Base-by-base conservation (phyloP, 1,140 invertebrate genomes). In the Drosophila dunni region DNA sequence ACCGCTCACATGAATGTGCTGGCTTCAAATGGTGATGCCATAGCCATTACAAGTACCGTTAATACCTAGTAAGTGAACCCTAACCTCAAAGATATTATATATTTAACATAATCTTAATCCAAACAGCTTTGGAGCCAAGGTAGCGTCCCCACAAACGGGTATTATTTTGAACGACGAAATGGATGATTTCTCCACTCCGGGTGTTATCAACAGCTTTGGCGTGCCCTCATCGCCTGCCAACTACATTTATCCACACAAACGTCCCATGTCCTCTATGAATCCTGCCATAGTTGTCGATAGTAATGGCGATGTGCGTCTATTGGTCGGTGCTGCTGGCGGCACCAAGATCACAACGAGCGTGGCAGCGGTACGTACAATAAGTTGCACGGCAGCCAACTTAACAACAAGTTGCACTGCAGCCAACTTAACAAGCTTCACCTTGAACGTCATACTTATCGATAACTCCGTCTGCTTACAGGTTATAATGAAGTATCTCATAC, bases 161-260 rank as follows among this genome's bases (percentile, higher is more conserved):
- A 98, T 99, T 48, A 93, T 99, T 11, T 94, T 98, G 83, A 99
- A 99, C 93, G 96, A 97, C 91, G 96, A 96, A 65, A 99, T 99
- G 98, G 97, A 99, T 91, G 98, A 99, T 91, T 99, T 99, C 93
- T 97, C 97, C 0, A 95, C 96, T 0, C 96, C 97, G 0, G 95
- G 95, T 4, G 94, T 95, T 70, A 93, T 94, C 8, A 99, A 97
- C 93, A 95, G 94, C 74, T 98, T 97, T 88, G 96, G 95, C 0
- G 76, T 99, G 17, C 95, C 96, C 9, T 95, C 97, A 0, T 97
- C 96, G 3, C 94, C 94, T 1, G 95, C 95, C 11, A 99, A 99
- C 93, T 96, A 95, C 78, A 97, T 99, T 50, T 91, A 93, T 57
- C 95, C 96, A 4, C 95, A 96, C 8, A 99, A 99, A 92, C 93